Conservation (phyloP, 92 coral and sea anemone species). For the Porites evermanni region DNA sequence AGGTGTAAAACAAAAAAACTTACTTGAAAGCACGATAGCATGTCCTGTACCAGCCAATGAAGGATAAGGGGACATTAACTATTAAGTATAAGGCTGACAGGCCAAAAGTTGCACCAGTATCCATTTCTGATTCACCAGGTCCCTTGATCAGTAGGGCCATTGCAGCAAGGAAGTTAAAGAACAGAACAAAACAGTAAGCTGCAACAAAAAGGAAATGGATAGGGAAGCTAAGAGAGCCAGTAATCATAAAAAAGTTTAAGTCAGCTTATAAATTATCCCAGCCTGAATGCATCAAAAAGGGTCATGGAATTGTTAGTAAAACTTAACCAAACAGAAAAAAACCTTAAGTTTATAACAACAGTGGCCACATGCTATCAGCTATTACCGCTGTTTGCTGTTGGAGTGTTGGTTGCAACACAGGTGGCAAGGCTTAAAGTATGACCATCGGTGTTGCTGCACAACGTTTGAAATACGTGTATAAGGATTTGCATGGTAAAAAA, state of each 20-base stretch:
- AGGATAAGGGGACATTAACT: constrained; percentile 75
- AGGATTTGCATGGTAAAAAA: no score
- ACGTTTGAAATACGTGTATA: no score
- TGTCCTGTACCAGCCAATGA: constrained; percentile 85
- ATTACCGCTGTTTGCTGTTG: no score
- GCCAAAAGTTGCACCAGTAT: constrained; percentile 73
- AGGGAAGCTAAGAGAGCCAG: constrained; percentile 6
- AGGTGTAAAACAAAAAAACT: constrained; percentile 15
- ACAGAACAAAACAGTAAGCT: constrained; percentile 82
- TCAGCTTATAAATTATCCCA: constrained; percentile 5
- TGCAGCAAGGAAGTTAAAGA: constrained; percentile 85
- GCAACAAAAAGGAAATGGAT: constrained; percentile 51
- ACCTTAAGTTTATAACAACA: no score
- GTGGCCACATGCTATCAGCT: no score
- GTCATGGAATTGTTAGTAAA: background rate
- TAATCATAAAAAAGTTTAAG: constrained; percentile 11
- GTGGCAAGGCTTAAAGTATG: no score
- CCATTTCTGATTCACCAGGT: constrained; percentile 1
- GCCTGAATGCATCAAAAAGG: background rate
- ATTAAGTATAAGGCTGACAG: constrained; percentile 69
- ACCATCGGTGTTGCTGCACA: no score
- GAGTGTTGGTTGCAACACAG: no score
- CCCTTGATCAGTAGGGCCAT: constrained; percentile 78
- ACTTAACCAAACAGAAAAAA: no score
- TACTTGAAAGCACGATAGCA: constrained; percentile 90